phyloP scores from a whole-genome alignment of 2,888 invertebrate genomes.

The Cryptophagus acutangulus region DNA sequence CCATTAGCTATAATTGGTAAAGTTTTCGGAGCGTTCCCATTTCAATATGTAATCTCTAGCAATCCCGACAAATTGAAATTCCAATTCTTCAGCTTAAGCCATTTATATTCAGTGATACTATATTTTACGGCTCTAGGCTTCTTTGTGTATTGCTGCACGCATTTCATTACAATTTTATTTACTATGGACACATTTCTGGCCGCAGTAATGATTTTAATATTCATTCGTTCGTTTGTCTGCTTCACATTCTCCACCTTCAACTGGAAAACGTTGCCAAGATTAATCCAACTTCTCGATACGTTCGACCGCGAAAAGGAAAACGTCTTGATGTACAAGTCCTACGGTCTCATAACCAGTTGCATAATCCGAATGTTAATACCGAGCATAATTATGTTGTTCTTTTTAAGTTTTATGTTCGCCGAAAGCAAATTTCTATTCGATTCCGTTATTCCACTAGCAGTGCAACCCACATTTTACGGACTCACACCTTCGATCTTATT shows the following conservation, averaged over 20 bases:
- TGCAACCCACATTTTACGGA: background rate
- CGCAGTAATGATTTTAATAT: constrained; percentile 18
- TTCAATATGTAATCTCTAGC: constrained; percentile 23
- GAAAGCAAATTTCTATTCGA: background rate
- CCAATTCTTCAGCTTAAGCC: constrained; percentile 18
- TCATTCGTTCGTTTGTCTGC: constrained; percentile 20
- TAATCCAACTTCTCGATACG: constrained; percentile 24
- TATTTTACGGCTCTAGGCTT: constrained; percentile 15
- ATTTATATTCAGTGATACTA: constrained; percentile 18
- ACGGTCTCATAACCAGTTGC: background rate
- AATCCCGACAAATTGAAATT: constrained; percentile 20
- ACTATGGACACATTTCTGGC: constrained; percentile 6
- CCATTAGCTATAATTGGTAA: constrained; percentile 27
- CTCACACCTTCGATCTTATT: constrained; percentile 21
- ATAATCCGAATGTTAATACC: constrained; percentile 17
- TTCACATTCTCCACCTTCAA: constrained; percentile 19
- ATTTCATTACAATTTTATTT: constrained; percentile 19
- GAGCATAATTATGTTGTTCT: constrained; percentile 10
- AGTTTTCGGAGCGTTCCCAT: constrained; percentile 27
- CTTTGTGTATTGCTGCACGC: constrained; percentile 18
- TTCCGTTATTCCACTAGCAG: background rate
- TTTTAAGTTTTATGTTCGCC: background rate
- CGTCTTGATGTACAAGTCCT: constrained; percentile 9
- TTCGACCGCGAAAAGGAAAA: constrained; percentile 22
- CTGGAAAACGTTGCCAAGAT: constrained; percentile 21